phyloP scores from a whole-genome alignment of 2,888 invertebrate genomes.

The Embidobia sp. region DNA sequence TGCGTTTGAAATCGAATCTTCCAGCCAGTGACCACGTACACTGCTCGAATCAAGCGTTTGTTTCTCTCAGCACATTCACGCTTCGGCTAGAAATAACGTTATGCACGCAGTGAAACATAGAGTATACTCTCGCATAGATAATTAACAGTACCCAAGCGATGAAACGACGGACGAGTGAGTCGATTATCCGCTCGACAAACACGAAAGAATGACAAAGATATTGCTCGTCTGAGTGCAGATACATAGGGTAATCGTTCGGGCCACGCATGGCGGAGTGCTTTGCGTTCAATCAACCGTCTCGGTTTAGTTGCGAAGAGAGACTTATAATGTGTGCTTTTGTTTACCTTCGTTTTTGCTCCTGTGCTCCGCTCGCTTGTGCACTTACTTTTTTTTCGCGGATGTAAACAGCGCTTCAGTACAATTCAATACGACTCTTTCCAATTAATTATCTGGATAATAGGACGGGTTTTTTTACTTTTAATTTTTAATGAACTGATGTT shows the following conservation, averaged over 20 bases:
- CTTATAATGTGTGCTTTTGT: conserved; percentile 50
- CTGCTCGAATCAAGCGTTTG: conserved; percentile 9
- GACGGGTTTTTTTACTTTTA: too few species aligned
- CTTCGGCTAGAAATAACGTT: conserved; percentile 37
- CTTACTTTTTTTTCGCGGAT: neutral
- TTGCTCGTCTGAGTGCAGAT: conserved; percentile 23
- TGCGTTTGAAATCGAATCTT: too few species aligned
- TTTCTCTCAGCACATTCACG: conserved; percentile 29
- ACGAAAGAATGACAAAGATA: conserved; percentile 53
- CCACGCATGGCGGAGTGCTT: conserved; percentile 51
- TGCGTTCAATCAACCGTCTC: conserved; percentile 52
- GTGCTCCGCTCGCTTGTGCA: neutral
- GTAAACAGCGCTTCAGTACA: too few species aligned
- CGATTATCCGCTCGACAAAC: conserved; percentile 61
- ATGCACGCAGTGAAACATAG: conserved; percentile 26
- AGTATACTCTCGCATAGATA: conserved; percentile 26
- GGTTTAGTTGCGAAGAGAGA: conserved; percentile 20
- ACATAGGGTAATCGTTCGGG: conserved; percentile 47
- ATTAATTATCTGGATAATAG: too few species aligned
- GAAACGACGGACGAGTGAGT: conserved; percentile 42
- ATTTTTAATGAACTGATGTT: too few species aligned
- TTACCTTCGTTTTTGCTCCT: conserved; percentile 31
- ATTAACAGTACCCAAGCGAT: conserved; percentile 53
- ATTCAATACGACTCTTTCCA: too few species aligned
- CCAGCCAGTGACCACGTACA: too few species aligned